These are phyloP conservation scores for Charina bottae DNA, from an alignment of 2,113 vertebrate species.

Conservation along the genomic window DNA sequence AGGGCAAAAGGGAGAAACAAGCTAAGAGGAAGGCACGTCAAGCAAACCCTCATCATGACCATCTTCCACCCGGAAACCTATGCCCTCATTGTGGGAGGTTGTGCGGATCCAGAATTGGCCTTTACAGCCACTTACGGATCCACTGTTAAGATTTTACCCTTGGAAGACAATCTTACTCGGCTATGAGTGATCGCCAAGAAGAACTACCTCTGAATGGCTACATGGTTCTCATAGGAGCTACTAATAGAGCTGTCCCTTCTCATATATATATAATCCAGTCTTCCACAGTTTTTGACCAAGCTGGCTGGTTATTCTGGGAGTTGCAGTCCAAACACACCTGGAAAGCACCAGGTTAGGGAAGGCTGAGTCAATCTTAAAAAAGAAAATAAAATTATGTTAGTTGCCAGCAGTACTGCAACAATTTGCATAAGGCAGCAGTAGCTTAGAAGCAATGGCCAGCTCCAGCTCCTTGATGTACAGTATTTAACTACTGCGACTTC, in stretches of 20 bases:
- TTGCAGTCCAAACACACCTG: neutral
- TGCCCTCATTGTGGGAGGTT: too few species aligned
- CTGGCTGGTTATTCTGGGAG: neutral
- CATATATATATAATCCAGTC: neutral
- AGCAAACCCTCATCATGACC: too few species aligned
- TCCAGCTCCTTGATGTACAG: neutral
- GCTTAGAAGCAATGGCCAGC: neutral
- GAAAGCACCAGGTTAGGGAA: neutral
- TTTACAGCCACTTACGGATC: too few species aligned
- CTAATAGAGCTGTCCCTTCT: neutral
- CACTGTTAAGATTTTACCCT: too few species aligned
- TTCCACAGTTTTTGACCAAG: neutral
- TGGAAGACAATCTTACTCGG: too few species aligned
- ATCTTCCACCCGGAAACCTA: too few species aligned
- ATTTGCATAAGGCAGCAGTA: neutral
- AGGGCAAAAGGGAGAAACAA: too few species aligned
- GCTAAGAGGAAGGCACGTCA: too few species aligned
- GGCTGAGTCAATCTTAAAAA: neutral
- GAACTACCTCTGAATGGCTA: neutral
- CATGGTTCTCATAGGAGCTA: neutral
- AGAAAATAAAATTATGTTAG: neutral
- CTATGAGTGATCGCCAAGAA: too few species aligned
- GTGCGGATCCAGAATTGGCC: too few species aligned
- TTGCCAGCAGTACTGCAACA: neutral
- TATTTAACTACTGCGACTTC: neutral